Conservation (phyloP, 2,113 vertebrate species). For the Halcyon senegalensis region DNA sequence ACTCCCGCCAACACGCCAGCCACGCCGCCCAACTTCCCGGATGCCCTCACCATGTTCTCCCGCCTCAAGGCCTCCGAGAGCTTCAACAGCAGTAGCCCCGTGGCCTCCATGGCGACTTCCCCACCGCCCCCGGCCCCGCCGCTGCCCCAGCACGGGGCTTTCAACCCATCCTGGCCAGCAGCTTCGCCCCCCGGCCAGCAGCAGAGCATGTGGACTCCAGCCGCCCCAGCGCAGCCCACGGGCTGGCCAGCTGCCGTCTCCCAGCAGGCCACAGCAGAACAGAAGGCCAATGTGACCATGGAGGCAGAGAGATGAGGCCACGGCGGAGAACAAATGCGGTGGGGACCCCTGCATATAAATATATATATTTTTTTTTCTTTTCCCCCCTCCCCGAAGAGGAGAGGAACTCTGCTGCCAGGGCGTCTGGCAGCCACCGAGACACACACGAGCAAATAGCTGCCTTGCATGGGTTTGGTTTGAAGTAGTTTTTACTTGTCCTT, state of each 20-base stretch:
- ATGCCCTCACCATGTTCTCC: constrained; percentile 96
- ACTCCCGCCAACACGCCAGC: constrained; percentile 97
- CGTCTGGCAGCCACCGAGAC: neutral
- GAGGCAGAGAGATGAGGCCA: constrained; percentile 96
- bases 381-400: constrained; percentile 3
- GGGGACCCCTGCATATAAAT: constrained; percentile 57
- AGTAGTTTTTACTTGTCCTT: constrained; percentile 67
- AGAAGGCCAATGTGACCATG: constrained; percentile 91
- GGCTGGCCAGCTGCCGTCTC: constrained; percentile 86
- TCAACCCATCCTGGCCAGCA: constrained; percentile 83
- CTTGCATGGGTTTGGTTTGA: constrained; percentile 73
- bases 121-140: constrained; percentile 84
- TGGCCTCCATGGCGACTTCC: constrained; percentile 85
- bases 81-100: constrained; percentile 83
- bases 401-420: constrained; percentile 58
- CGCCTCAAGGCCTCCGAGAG: constrained; percentile 94
- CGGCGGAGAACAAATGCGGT: constrained; percentile 28
- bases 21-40: constrained; percentile 96
- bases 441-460: constrained; percentile 51
- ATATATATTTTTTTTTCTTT: neutral
- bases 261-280: constrained; percentile 83
- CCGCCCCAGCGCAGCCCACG: constrained; percentile 79
- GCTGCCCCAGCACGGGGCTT: constrained; percentile 75
- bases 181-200: constrained; percentile 82
- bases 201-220: constrained; percentile 90